Evolutionary conservation across 2,113 vertebrate species (phyloP).

Genomic region (Cyprinodon brontotheroides): DNA sequence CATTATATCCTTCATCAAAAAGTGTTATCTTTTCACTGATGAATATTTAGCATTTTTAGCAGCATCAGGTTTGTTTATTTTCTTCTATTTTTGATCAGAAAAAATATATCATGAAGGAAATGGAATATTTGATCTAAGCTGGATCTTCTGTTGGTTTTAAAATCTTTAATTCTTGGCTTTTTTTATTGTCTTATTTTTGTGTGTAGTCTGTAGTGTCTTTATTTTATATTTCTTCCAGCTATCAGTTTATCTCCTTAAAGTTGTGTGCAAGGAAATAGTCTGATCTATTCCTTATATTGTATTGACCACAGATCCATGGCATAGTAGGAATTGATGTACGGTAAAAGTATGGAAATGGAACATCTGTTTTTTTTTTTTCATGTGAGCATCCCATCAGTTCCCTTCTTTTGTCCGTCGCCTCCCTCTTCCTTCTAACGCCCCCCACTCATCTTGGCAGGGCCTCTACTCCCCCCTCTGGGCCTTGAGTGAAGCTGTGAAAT

Average conservation of each 20-base stretch:
- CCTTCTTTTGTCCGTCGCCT: slow-evolving; percentile 8
- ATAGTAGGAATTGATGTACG: not conserved
- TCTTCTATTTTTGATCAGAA: no score
- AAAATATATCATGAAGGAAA: no score
- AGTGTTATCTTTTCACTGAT: no score
- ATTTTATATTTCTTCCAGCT: slow-evolving; percentile 8
- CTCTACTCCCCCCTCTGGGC: slow-evolving; percentile 28
- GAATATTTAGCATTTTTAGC: no score
- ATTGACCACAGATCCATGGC: not conserved
- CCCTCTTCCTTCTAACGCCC: slow-evolving; percentile 17
- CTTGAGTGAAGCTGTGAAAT: slow-evolving; percentile 57
- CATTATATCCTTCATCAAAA: no score
- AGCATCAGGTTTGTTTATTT: no score
- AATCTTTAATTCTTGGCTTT: no score
- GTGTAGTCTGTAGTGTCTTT: slow-evolving; percentile 11
- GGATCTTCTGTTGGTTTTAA: no score
- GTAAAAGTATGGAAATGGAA: slow-evolving; percentile 26
- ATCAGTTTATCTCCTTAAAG: not conserved
- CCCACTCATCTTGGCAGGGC: slow-evolving; percentile 28
- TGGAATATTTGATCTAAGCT: no score
- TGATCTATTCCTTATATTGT: not conserved
- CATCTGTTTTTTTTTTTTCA: slow-evolving; percentile 37
- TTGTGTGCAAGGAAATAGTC: not conserved
- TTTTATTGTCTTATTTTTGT: not conserved
- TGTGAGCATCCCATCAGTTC: slow-evolving; percentile 20